Conservation (phyloP, 2,888 invertebrate species). For the Netelia fuscicornis region DNA sequence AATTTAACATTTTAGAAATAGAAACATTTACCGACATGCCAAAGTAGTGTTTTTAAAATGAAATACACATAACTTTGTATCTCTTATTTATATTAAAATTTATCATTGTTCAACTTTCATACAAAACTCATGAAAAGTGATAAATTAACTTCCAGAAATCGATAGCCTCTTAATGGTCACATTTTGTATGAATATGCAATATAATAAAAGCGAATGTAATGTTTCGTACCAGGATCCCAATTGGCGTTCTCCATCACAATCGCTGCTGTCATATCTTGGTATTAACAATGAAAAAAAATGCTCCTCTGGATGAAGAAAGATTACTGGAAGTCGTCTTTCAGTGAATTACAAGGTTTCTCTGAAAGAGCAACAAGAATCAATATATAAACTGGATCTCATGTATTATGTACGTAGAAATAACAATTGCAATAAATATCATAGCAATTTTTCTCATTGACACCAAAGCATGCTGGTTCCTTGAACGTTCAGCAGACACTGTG, state of each 20-base stretch:
- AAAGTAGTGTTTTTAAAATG: too few relatives aligned
- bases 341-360: constrained; percentile 18
- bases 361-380: constrained; percentile 36
- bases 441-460: background rate
- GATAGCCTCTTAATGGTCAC: constrained; percentile 44
- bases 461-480: background rate
- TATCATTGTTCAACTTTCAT: constrained; percentile 51
- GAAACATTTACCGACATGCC: too few relatives aligned
- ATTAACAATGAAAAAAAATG: constrained; percentile 48
- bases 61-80: too few relatives aligned
- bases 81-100: background rate
- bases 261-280: constrained; percentile 86
- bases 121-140: constrained; percentile 46
- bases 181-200: constrained; percentile 19
- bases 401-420: background rate
- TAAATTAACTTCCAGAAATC: constrained; percentile 64
- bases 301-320: constrained; percentile 50
- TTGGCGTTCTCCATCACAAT: constrained; percentile 87
- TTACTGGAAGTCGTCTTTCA: background rate
- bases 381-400: background rate
- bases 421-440: background rate
- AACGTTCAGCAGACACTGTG: background rate
- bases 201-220: constrained; percentile 28
- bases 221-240: constrained; percentile 87
- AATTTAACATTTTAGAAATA: background rate